phyloP scores from a whole-genome alignment of 2,888 invertebrate genomes.

The Erannis defoliaria region DNA sequence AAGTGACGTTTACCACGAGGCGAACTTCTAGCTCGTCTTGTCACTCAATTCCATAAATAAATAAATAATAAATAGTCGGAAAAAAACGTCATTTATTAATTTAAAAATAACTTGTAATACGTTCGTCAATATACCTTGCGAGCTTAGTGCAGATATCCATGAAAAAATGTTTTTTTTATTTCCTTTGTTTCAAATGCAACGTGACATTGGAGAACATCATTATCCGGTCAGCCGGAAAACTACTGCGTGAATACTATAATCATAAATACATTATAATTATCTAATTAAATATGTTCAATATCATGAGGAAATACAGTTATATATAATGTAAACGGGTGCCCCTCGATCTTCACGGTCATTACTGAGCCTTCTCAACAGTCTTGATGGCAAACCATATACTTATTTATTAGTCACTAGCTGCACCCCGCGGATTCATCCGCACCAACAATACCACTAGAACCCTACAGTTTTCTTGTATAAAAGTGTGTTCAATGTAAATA shows the following conservation, averaged over 20 bases:
- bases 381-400: neutral
- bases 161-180: no score
- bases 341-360: neutral
- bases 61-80: no score
- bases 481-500: no score
- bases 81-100: no score
- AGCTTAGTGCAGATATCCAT: no score
- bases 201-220: neutral
- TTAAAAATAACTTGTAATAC: no score
- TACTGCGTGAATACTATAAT: neutral
- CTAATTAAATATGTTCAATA: constrained; percentile 2
- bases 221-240: neutral
- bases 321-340: neutral
- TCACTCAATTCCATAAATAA: no score
- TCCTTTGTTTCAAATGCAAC: neutral
- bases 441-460: no score
- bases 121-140: no score
- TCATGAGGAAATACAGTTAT: constrained; percentile 10
- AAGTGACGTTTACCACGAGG: no score
- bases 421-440: neutral
- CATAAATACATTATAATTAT: neutral
- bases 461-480: no score
- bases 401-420: neutral
- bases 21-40: no score
- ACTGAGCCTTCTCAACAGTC: neutral